Base-by-base conservation (phyloP, 2,888 invertebrate genomes). In the Coleophora deauratella region DNA sequence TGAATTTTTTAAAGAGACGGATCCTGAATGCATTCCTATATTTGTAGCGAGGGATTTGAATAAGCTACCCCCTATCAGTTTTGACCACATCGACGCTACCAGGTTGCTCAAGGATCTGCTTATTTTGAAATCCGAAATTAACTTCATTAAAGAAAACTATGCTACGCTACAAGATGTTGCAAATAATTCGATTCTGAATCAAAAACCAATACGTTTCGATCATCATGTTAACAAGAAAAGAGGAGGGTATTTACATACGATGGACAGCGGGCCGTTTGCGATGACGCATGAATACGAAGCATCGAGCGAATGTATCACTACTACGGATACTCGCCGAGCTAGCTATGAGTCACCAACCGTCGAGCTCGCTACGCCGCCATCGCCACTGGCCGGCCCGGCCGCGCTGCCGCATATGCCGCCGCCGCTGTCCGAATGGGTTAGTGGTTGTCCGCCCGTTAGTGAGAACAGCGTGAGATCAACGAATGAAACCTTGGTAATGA, bases 11-110 rank as follows among this genome's bases (percentile, higher is more conserved):
- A 41, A 37, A 31, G 8, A 12, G 12, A 12, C 27, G 1, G 36
- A 44, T 2, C 41, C 41, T 7, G 38, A 39, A 12, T 6, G 21
- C 9, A 41, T 38, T 10, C 41, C 41, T 8, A 37, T 41, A 9
- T 41, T 44, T 36, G 44, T 44, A 11, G 41, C 44, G 1, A 7
- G 41, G 8, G 13, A 41, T 6, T 14, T 44, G 9, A 34, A 44
- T n/a, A 41, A 41, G 34, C n/a, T 44, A 12, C 44, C 44, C 7
- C 41, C 44, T 2, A n/a, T 38, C 2, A 14, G 15, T 8, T 31
- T 38, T 11, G 38, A 38, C 32, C 38, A 38, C 15, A 9, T 41
- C 9, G 44, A 44, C 21, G 27, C 33, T 12, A 44, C 44, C 9
- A 44, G 41, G 14, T 12, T 44, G 28, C 12, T 44, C 1, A 44